Evolutionary conservation across 2,797 vertebrate species (phyloP).

Genomic region (Heterohyrax brucei): DNA sequence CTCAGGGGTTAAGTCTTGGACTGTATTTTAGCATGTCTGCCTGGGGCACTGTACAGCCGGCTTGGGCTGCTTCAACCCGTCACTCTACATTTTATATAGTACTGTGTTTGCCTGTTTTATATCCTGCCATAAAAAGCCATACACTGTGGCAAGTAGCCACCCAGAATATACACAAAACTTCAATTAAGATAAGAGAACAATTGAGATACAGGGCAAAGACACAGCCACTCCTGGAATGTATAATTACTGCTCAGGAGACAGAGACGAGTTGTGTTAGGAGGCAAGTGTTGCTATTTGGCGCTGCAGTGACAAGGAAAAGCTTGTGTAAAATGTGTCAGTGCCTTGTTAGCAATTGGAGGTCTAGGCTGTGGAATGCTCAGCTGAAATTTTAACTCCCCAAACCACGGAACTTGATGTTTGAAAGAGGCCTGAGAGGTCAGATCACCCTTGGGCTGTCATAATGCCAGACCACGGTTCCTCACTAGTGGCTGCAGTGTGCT

Average conservation of each 20-base stretch:
- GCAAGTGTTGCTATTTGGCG: not conserved
- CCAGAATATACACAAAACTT: not conserved
- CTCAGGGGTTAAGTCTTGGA: not conserved
- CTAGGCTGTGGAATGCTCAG: not conserved
- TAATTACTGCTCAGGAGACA: not conserved
- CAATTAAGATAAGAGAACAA: not conserved
- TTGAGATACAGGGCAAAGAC: not conserved
- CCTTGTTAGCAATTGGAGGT: not conserved
- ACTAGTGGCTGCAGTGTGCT: too few species aligned
- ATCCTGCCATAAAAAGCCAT: not conserved
- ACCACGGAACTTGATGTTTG: not conserved
- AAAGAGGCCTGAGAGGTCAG: not conserved
- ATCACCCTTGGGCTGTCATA: not conserved
- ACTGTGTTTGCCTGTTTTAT: not conserved
- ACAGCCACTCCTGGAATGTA: not conserved
- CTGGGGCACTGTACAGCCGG: accelerated
- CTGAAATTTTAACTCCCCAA: not conserved
- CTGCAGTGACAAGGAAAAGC: not conserved
- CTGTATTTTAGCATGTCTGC: not conserved
- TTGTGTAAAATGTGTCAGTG: not conserved
- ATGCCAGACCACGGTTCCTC: not conserved
- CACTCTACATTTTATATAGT: not conserved
- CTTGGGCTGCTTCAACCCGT: not conserved
- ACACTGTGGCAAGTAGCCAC: not conserved
- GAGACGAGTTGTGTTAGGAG: not conserved